Percentiles rank a stretch among this genome's conserved stretches.
Conservation (phyloP, 2,113 vertebrate genomes). For the Eulemur rufifrons region DNA sequence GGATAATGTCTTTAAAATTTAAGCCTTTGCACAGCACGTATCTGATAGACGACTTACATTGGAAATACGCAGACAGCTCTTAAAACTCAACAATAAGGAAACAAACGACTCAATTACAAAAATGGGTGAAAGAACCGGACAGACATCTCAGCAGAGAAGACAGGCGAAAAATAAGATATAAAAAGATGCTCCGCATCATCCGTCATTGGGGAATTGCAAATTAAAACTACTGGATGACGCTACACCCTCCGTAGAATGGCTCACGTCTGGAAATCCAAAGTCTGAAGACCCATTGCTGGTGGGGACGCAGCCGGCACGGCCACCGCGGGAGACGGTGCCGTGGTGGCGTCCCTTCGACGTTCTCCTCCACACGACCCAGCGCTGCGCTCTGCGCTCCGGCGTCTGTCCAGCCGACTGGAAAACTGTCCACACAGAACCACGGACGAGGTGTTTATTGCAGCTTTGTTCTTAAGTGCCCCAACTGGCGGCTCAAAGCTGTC, state of each 20-base stretch:
- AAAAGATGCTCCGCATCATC: too few relatives aligned
- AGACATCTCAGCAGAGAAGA: not conserved
- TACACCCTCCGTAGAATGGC: fast-evolving
- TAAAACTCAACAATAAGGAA: not conserved
- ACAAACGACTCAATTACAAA: not conserved
- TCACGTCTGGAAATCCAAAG: fast-evolving
- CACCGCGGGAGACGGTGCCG: fast-evolving
- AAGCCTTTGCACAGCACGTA: not conserved
- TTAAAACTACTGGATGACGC: fast-evolving
- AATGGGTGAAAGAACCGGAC: not conserved
- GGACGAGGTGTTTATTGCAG: not conserved
- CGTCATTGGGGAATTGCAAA: not conserved
- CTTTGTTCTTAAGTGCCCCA: not conserved
- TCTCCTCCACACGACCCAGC: too few relatives aligned
- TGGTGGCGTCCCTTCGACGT: too few relatives aligned
- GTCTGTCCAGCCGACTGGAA: not conserved
- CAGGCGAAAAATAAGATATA: not conserved
- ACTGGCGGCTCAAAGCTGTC: not conserved
- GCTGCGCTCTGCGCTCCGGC: too few relatives aligned
- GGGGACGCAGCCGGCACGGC: not conserved
- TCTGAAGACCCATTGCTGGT: fast-evolving
- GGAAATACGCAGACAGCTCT: not conserved
- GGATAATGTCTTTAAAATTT: not conserved
- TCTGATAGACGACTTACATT: not conserved
- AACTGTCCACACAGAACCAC: not conserved